Percentiles rank a stretch among this genome's conserved stretches.
phyloP scores from a whole-genome alignment of 2,113 vertebrate species.

The Sterrhoptilus dennistouni region DNA sequence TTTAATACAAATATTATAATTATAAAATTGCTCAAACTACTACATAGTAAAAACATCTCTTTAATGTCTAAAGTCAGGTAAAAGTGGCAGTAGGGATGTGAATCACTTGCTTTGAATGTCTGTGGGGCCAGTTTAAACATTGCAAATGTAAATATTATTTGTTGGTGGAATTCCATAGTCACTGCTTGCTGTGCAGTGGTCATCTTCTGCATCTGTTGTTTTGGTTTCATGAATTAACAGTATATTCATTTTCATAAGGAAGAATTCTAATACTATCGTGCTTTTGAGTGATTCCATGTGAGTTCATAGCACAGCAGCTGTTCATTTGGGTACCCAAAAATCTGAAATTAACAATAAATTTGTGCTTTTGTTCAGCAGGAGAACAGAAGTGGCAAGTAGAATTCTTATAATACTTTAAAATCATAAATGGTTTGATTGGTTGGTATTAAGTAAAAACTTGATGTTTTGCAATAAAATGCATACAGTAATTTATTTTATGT shows the following conservation, averaged over 20 bases:
- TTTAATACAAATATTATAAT: neutral
- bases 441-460: neutral
- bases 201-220: slow-evolving; percentile 42
- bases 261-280: neutral
- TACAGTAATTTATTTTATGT: neutral
- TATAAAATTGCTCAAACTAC: neutral
- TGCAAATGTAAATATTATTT: slow-evolving; percentile 36
- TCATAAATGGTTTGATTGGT: neutral
- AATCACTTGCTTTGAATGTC: neutral
- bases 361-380: neutral
- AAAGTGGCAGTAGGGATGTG: neutral
- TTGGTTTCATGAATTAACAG: slow-evolving; percentile 48
- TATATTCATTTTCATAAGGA: slow-evolving; percentile 24
- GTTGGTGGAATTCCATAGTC: neutral
- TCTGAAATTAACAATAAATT: neutral
- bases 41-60: neutral
- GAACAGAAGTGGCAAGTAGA: neutral
- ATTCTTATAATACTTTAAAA: neutral
- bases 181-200: neutral
- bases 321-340: neutral
- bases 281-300: slow-evolving; percentile 11
- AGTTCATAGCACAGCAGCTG: neutral
- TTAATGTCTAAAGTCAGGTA: neutral
- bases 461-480: neutral
- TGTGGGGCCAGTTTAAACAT: slow-evolving; percentile 2